These are phyloP conservation scores for Lasioglossum marginatum DNA, from an alignment of 2,888 invertebrate species.

Conservation along the genomic window DNA sequence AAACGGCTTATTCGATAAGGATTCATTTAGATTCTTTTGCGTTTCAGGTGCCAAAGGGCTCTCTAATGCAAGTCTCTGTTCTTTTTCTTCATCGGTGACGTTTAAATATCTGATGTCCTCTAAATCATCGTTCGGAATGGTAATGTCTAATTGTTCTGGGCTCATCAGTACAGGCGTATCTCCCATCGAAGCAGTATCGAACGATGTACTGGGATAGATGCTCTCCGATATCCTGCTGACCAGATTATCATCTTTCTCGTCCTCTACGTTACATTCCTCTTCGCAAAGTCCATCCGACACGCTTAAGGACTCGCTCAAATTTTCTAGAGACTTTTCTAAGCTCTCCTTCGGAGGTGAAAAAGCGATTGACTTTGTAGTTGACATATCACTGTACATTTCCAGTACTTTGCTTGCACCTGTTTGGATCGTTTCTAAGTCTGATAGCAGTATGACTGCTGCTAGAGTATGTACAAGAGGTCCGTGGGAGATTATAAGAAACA, in stretches of 20 bases:
- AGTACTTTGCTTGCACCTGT: slow-evolving; percentile 89
- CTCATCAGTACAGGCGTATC: slow-evolving; percentile 44
- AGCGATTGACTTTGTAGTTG: slow-evolving; percentile 85
- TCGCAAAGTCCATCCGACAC: slow-evolving; percentile 58
- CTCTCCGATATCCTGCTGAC: slow-evolving; percentile 39
- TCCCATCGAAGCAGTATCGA: slow-evolving; percentile 33
- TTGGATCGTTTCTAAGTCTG: slow-evolving; percentile 90
- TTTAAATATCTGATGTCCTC: slow-evolving; percentile 87
- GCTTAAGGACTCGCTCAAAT: slow-evolving; percentile 74
- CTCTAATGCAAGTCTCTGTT: slow-evolving; percentile 85
- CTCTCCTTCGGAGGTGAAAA: slow-evolving; percentile 91
- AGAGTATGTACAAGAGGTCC: slow-evolving; percentile 95
- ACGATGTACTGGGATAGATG: slow-evolving; percentile 69
- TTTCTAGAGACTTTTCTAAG: slow-evolving; percentile 91
- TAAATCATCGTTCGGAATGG: slow-evolving; percentile 56
- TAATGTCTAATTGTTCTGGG: slow-evolving; percentile 46
- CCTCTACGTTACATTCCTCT: slow-evolving; percentile 40
- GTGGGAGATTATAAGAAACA: slow-evolving; percentile 97
- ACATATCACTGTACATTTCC: slow-evolving; percentile 87
- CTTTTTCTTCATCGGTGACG: slow-evolving; percentile 97
- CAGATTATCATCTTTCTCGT: slow-evolving; percentile 26
- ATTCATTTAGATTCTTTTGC: slow-evolving; percentile 75
- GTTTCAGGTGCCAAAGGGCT: slow-evolving; percentile 72
- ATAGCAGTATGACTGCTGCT: slow-evolving; percentile 95
- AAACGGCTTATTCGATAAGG: slow-evolving; percentile 90